A percentile compares a stretch with the other conserved stretches of the same genome.
These are phyloP conservation scores for Rutpela maculata DNA, from an alignment of 2,888 invertebrate species.

Conservation along the genomic window DNA sequence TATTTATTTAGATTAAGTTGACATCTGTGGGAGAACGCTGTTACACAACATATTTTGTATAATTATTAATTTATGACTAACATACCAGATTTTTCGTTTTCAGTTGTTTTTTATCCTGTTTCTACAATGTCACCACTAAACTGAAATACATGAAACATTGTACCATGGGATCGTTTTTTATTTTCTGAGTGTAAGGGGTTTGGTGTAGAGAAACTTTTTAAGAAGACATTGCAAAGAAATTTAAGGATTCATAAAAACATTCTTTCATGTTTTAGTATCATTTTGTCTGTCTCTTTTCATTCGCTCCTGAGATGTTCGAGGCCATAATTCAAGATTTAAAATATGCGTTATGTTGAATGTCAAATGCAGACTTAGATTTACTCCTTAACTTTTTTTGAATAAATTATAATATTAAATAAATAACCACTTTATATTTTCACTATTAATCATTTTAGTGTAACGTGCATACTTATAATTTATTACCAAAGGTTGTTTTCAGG, in stretches of 20 bases:
- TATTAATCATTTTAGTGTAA: conserved; percentile 66
- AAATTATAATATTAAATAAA: conserved; percentile 70
- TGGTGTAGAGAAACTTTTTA: conserved; percentile 13
- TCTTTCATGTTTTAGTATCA: conserved; percentile 41
- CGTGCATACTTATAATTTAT: conserved; percentile 64
- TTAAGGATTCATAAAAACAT: conserved; percentile 28
- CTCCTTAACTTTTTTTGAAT: conserved; percentile 67
- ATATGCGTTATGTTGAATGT: conserved; percentile 67
- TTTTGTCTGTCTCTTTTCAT: conserved; percentile 50
- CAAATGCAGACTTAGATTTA: conserved; percentile 69
- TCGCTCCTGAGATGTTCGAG: conserved; percentile 50
- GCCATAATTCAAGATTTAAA: conserved; percentile 70
- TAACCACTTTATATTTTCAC: conserved; percentile 61
- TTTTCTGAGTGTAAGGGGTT: conserved; percentile 16
- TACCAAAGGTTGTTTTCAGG: conserved; percentile 11
- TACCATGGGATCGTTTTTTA: conserved; percentile 26
- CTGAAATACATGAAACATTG: conserved; percentile 28
- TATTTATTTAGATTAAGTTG: conserved; percentile 71
- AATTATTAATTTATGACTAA: conserved; percentile 64
- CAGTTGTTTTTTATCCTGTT: conserved; percentile 35
- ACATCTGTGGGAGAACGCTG: conserved; percentile 66
- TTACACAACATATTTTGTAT: conserved; percentile 62
- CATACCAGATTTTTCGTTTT: conserved; percentile 53
- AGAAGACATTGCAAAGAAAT: conserved; percentile 29
- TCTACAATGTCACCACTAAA: conserved; percentile 16